A percentile compares a stretch with the other conserved stretches of the same genome.
These are phyloP conservation scores for Lytechinus variegatus DNA, from an alignment of 35 echinoderm and acorn worm genomes.

Conservation along the genomic window DNA sequence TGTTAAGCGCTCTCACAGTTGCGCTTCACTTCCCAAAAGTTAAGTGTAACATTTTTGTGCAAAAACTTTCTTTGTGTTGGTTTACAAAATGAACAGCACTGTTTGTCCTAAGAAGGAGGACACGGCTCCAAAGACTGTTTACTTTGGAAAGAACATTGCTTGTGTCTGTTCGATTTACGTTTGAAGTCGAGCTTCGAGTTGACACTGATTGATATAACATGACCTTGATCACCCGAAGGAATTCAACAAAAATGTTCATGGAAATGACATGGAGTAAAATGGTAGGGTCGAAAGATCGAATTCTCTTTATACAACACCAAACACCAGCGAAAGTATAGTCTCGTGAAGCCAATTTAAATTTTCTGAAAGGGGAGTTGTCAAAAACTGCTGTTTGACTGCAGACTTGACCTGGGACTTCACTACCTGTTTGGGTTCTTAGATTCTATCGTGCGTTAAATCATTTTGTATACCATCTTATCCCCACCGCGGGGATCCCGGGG, in stretches of 20 bases:
- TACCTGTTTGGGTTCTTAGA: too few species aligned
- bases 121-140: not conserved
- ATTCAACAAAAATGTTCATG: constrained; percentile 20
- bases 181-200: not conserved
- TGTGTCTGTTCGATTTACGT: not conserved
- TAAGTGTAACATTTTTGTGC: too few species aligned
- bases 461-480: too few species aligned
- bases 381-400: not conserved
- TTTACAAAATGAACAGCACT: not conserved
- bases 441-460: too few species aligned
- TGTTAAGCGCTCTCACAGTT: too few species aligned
- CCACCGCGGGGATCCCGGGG: too few species aligned
- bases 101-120: not conserved
- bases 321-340: not conserved
- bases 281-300: not conserved
- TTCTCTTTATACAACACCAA: not conserved
- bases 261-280: not conserved
- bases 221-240: not conserved
- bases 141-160: not conserved
- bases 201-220: not conserved
- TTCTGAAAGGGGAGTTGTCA: not conserved
- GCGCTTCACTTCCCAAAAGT: too few species aligned
- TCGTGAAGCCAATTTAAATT: not conserved
- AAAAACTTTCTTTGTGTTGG: not conserved
- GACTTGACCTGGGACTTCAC: too few species aligned